A percentile compares a stretch with the other conserved stretches of the same genome.
Conservation (phyloP, 2,888 invertebrate genomes). For the Drosophila falleni region DNA sequence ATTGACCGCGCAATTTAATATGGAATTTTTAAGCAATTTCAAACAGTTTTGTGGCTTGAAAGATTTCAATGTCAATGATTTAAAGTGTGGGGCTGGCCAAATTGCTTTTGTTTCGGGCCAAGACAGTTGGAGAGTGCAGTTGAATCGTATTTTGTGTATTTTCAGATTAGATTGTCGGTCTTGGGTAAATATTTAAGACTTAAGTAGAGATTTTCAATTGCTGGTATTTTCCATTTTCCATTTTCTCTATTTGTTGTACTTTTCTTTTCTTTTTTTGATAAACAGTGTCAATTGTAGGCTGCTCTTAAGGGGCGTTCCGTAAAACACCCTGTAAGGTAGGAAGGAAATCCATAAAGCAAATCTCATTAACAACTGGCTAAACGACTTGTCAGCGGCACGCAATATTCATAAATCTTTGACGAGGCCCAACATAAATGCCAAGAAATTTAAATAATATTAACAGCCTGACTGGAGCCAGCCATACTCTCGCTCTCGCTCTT, state of each 20-base stretch:
- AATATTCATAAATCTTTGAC: slow-evolving; percentile 66
- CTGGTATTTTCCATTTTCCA: slow-evolving; percentile 6
- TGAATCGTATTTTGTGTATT: slow-evolving; percentile 1
- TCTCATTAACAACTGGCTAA: slow-evolving; percentile 50
- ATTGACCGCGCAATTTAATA: slow-evolving; percentile 53
- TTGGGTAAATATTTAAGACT: slow-evolving; percentile 13
- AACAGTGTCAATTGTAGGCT: slow-evolving; percentile 20
- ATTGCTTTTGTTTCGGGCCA: slow-evolving; percentile 10
- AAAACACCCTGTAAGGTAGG: slow-evolving; percentile 6
- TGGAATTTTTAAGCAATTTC: slow-evolving; percentile 53
- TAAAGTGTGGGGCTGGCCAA: slow-evolving; percentile 36
- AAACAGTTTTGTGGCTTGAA: slow-evolving; percentile 35
- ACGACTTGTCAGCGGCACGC: slow-evolving; percentile 59
- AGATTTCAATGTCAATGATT: slow-evolving; percentile 72
- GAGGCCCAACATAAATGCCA: slow-evolving; percentile 25
- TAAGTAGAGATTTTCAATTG: slow-evolving; percentile 18
- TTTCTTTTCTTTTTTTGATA: slow-evolving; percentile 12
- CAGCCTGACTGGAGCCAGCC: slow-evolving; percentile 26
- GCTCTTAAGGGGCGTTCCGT: neutral
- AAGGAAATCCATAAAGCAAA: slow-evolving; percentile 40
- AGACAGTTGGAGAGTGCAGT: neutral
- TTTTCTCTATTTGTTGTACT: slow-evolving; percentile 9
- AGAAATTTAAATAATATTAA: slow-evolving; percentile 56
- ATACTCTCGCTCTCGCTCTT: neutral
- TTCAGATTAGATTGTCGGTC: slow-evolving; percentile 19